These are phyloP conservation scores for Clunio marinus DNA, from an alignment of 2,888 invertebrate species.

Conservation along the genomic window DNA sequence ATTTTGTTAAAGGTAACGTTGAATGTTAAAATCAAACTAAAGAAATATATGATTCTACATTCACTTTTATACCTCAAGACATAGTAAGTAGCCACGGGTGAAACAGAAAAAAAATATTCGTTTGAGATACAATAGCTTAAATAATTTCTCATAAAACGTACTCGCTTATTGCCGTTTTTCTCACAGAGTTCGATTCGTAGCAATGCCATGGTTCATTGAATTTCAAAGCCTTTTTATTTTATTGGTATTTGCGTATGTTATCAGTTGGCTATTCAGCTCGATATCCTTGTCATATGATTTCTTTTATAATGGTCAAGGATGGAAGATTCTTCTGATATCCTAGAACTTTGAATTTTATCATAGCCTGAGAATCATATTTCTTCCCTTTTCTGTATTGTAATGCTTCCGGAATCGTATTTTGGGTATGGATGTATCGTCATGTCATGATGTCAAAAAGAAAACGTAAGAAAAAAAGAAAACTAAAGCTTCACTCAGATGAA, in stretches of 20 bases:
- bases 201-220: slow-evolving; percentile 6
- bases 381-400: too few relatives aligned
- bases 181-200: not conserved
- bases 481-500: too few relatives aligned
- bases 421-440: not conserved
- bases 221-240: not conserved
- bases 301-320: too few relatives aligned
- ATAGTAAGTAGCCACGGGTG: not conserved
- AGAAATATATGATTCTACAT: slow-evolving; percentile 37
- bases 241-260: not conserved
- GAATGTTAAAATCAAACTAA: slow-evolving; percentile 36
- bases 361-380: too few relatives aligned
- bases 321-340: too few relatives aligned
- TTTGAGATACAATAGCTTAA: slow-evolving; percentile 10
- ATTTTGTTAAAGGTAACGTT: slow-evolving; percentile 11
- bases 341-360: too few relatives aligned
- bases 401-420: too few relatives aligned
- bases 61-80: slow-evolving; percentile 37
- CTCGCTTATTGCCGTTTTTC: slow-evolving; percentile 16
- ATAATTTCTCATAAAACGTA: slow-evolving; percentile 20
- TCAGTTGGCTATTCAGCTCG: not conserved
- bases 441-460: not conserved
- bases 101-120: not conserved
- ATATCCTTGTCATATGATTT: too few relatives aligned
- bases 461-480: too few relatives aligned